Evolutionary conservation across 2,113 vertebrate species (phyloP).

Genomic region (Spilogale gracilis): DNA sequence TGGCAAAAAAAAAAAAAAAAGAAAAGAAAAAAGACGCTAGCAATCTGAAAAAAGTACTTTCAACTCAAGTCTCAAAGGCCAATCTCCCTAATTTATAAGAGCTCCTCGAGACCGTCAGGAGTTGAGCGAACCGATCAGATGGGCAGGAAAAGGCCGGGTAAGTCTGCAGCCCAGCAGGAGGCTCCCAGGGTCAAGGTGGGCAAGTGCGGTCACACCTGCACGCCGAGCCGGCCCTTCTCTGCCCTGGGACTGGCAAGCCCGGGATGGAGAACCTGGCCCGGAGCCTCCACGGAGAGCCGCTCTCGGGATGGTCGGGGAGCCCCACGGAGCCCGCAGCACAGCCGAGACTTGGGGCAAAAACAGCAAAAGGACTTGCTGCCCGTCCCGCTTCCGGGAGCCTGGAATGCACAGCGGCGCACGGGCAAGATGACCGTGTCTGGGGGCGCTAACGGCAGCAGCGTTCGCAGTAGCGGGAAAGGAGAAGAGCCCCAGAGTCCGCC

Average conservation of each 20-base stretch:
- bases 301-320: not conserved
- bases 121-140: not conserved
- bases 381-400: not conserved
- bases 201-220: no score
- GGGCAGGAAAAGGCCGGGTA: not conserved
- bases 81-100: not conserved
- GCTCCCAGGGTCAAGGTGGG: no score
- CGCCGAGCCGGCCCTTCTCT: no score
- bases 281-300: not conserved
- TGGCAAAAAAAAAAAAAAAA: not conserved
- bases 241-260: no score
- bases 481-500: not conserved
- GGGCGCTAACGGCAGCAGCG: no score
- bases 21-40: not conserved
- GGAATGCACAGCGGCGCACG: not conserved
- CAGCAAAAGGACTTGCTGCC: not conserved
- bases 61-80: not conserved
- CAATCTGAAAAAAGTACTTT: not conserved
- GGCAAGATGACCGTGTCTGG: no score
- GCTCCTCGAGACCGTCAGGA: not conserved
- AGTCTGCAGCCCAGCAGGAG: not conserved
- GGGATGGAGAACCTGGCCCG: no score
- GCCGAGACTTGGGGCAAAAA: not conserved
- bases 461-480: not conserved
- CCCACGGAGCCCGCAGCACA: no score